Evolutionary conservation across 2,888 invertebrate genomes (phyloP).

Genomic region (Rhamnusium bicolor): DNA sequence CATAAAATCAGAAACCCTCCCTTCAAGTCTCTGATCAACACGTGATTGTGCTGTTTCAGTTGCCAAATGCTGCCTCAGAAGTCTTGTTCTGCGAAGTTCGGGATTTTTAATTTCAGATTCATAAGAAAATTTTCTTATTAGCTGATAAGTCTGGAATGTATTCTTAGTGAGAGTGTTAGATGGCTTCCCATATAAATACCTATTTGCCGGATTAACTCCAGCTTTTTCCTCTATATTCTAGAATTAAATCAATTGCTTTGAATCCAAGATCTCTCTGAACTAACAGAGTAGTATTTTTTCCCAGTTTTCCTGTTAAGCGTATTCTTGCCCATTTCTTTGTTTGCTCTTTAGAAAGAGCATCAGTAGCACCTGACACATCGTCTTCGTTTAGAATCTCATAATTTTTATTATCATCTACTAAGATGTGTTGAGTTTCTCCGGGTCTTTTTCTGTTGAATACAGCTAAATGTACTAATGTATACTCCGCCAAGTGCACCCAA

Average conservation of each 20-base stretch:
- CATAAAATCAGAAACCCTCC: constrained; percentile 8
- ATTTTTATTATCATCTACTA: constrained; percentile 34
- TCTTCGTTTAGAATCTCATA: constrained; percentile 27
- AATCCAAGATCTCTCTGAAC: constrained; percentile 34
- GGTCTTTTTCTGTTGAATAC: constrained; percentile 35
- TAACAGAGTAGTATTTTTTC: constrained; percentile 34
- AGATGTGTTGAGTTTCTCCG: constrained; percentile 31
- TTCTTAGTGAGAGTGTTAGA: too few relatives aligned
- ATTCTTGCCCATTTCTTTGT: constrained; percentile 35
- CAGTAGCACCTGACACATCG: constrained; percentile 14
- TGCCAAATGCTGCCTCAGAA: constrained; percentile 32
- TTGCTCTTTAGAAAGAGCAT: constrained; percentile 28
- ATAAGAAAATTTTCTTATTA: constrained; percentile 22
- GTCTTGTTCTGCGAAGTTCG: constrained; percentile 27
- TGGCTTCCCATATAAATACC: constrained; percentile 33
- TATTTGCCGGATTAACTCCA: constrained; percentile 24
- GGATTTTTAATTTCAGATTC: constrained; percentile 27
- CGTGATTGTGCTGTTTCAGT: constrained; percentile 32
- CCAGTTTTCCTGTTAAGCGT: constrained; percentile 33
- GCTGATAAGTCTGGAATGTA: constrained; percentile 23
- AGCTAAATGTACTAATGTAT: constrained; percentile 25
- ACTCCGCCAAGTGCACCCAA: constrained; percentile 28
- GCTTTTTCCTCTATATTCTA: constrained; percentile 24
- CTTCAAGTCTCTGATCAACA: constrained; percentile 32
- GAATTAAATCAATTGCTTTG: constrained; percentile 31